Evolutionary conservation across 2,113 vertebrate genomes (phyloP).

Genomic region (Macroglossus sobrinus): DNA sequence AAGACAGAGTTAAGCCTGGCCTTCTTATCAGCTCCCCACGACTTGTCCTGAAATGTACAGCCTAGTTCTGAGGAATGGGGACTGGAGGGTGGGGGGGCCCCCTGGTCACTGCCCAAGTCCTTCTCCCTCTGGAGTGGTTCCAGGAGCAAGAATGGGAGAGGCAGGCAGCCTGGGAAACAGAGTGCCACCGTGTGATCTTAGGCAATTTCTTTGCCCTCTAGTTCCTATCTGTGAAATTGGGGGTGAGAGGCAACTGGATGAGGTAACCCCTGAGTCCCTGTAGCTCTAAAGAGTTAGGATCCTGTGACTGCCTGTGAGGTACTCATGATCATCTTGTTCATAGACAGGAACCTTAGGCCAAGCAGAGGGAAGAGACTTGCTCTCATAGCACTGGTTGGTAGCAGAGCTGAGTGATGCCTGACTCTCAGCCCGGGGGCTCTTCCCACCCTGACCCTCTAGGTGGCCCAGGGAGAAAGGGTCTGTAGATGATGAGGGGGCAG

Average conservation of each 20-base stretch:
- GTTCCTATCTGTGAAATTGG: not conserved
- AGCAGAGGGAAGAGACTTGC: not conserved
- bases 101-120: not conserved
- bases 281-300: not conserved
- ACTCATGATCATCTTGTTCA: not conserved
- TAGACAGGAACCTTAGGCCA: not conserved
- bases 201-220: not conserved
- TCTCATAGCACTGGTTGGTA: not conserved
- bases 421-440: not conserved
- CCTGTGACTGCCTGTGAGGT: not conserved
- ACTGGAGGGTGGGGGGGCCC: not conserved
- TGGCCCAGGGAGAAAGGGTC: not conserved
- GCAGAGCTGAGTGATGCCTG: not conserved
- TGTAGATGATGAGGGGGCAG: not conserved
- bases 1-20: not conserved
- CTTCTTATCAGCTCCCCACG: conserved; percentile 54
- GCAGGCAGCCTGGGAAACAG: not conserved
- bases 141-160: not conserved
- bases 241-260: not conserved
- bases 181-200: not conserved
- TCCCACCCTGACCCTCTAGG: not conserved
- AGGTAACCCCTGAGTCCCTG: not conserved
- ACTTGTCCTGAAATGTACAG: not conserved
- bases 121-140: not conserved
- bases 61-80: not conserved